Percentiles rank a stretch among this genome's conserved stretches.
These are phyloP conservation scores for Endotricha flammealis DNA, from an alignment of 2,888 invertebrate genomes.

Conservation along the genomic window DNA sequence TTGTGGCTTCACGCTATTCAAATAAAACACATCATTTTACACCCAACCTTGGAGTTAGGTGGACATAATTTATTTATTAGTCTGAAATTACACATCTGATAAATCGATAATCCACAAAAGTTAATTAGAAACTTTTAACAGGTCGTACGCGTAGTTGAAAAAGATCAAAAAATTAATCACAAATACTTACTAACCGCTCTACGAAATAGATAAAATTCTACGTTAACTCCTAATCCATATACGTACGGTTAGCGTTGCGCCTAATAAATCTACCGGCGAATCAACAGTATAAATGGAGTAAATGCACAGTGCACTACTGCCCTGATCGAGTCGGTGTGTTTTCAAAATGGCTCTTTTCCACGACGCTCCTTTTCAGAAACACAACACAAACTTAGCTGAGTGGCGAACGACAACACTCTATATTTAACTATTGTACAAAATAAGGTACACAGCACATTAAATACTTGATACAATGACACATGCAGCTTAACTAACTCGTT, in stretches of 20 bases:
- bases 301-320: conserved; percentile 70
- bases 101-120: conserved; percentile 67
- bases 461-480: conserved; percentile 28
- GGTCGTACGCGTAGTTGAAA: conserved; percentile 48
- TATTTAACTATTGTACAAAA: conserved; percentile 26
- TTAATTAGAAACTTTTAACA: conserved; percentile 60
- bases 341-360: conserved; percentile 94
- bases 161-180: conserved; percentile 66
- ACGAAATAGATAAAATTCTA: conserved; percentile 50
- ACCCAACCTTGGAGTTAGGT: conserved; percentile 44
- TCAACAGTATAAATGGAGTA: conserved; percentile 48
- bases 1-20: too few species aligned
- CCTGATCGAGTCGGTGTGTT: conserved; percentile 85
- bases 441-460: conserved; percentile 32
- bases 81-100: conserved; percentile 71
- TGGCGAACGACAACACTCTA: conserved; percentile 32
- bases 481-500: background rate
- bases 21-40: conserved; percentile 42
- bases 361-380: conserved; percentile 88
- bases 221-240: conserved; percentile 48
- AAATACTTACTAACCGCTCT: conserved; percentile 62
- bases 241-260: conserved; percentile 52
- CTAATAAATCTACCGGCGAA: conserved; percentile 55
- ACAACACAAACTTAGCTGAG: conserved; percentile 87
- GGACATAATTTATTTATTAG: conserved; percentile 64